Conservation (phyloP, 1,140 invertebrate species). For the Rhagoletis zephyria region DNA sequence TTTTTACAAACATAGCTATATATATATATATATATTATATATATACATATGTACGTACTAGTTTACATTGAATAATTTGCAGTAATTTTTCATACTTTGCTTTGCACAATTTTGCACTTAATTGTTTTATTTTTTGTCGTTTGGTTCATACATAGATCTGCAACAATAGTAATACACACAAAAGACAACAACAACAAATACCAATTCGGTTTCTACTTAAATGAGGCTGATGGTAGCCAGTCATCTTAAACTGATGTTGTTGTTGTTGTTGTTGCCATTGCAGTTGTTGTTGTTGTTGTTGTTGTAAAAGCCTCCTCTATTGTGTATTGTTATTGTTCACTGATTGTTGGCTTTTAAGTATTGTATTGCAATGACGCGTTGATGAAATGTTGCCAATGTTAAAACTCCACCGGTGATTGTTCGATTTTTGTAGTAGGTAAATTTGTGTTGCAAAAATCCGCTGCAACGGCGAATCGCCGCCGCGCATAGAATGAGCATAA, state of each 20-base stretch:
- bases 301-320: conserved; percentile 1
- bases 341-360: not conserved
- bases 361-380: conserved; percentile 35
- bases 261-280: not conserved
- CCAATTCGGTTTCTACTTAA: not conserved
- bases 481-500: not conserved
- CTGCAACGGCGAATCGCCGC: not conserved
- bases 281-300: not conserved
- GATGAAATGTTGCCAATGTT: conserved; percentile 38
- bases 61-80: not conserved
- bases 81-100: not conserved
- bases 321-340: not conserved
- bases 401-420: not conserved
- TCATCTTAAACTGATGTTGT: not conserved
- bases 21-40: too few relatives aligned
- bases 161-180: not conserved
- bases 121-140: not conserved
- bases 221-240: not conserved
- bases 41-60: too few relatives aligned
- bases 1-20: too few relatives aligned
- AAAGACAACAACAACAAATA: not conserved
- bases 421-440: not conserved
- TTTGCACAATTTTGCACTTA: not conserved
- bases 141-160: not conserved
- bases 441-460: not conserved